Percentiles rank a stretch among this genome's conserved stretches.
Conservation (phyloP, 2,797 vertebrate species). For the Rhodeus uyekii region DNA sequence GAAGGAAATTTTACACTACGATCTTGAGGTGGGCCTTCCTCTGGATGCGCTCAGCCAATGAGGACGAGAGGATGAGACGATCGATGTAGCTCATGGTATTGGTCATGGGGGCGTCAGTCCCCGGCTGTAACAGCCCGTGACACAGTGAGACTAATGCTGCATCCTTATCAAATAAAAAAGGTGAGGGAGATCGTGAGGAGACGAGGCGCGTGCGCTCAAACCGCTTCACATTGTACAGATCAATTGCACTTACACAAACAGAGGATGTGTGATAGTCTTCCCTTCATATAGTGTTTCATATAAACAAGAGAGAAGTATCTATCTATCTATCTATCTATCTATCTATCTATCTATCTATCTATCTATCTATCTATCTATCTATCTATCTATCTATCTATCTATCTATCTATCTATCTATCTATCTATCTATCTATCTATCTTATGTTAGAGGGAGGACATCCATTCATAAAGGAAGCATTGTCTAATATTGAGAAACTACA, state of each 20-base stretch:
- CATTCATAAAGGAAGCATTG: not conserved
- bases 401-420: not conserved
- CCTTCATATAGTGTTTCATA: not conserved
- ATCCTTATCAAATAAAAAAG: not conserved
- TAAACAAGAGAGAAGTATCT: not conserved
- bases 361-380: not conserved
- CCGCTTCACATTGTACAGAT: not conserved
- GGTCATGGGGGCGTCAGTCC: slow-evolving; percentile 54
- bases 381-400: not conserved
- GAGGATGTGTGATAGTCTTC: not conserved
- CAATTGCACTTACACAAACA: not conserved
- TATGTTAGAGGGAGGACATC: not conserved
- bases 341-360: slow-evolving; percentile 5
- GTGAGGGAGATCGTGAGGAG: not conserved
- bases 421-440: not conserved
- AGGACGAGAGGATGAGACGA: slow-evolving; percentile 68
- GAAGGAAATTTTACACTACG: slow-evolving; percentile 70
- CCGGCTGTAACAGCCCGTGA: slow-evolving; percentile 56
- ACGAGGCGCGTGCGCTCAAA: not conserved
- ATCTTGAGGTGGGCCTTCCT: slow-evolving; percentile 77
- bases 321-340: not conserved
- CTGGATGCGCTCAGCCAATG: slow-evolving; percentile 75
- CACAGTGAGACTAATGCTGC: not conserved
- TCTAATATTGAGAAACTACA: not conserved
- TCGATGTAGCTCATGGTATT: slow-evolving; percentile 64